Percentiles rank a stretch among this genome's conserved stretches.
phyloP scores from a whole-genome alignment of 1,140 invertebrate genomes.

The Pseudomyrmex sp. region DNA sequence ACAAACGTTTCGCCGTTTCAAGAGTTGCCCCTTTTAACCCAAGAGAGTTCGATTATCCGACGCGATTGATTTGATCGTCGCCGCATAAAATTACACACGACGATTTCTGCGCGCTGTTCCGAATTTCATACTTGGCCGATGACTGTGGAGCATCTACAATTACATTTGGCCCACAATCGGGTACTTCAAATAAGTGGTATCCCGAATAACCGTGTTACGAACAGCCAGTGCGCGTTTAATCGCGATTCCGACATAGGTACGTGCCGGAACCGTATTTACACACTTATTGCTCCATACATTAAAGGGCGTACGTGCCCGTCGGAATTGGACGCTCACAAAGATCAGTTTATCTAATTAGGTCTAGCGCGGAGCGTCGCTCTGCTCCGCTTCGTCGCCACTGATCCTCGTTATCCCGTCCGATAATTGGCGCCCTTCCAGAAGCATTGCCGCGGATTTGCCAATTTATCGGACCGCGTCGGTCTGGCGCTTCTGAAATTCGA shows the following conservation, averaged over 20 bases:
- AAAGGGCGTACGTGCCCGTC: conserved; percentile 43
- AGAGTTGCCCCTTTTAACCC: not conserved
- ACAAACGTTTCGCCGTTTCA: not conserved
- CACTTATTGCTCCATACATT: conserved; percentile 47
- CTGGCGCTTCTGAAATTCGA: conserved; percentile 67
- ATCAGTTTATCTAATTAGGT: conserved; percentile 72
- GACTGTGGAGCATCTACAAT: not conserved
- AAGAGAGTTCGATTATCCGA: not conserved
- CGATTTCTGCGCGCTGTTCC: too few species aligned
- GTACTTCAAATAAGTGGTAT: conserved; percentile 42
- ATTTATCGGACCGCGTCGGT: conserved; percentile 67
- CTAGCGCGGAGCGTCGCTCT: conserved; percentile 45
- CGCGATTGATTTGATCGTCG: not conserved
- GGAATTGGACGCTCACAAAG: conserved; percentile 65
- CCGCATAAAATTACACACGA: not conserved
- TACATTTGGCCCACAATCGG: conserved; percentile 22
- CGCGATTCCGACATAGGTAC: conserved; percentile 22
- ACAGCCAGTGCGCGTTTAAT: conserved; percentile 24
- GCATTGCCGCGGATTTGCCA: conserved; percentile 62
- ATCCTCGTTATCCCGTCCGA: conserved; percentile 69
- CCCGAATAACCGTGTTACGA: conserved; percentile 48
- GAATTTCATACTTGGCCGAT: conserved; percentile 6
- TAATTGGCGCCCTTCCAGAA: conserved; percentile 71
- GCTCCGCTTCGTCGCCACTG: conserved; percentile 67
- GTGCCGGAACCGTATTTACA: conserved; percentile 52